Percentiles rank a stretch among this genome's conserved stretches.
Conservation (phyloP, 1,140 invertebrate genomes). For the Drosophila eugracilis region DNA sequence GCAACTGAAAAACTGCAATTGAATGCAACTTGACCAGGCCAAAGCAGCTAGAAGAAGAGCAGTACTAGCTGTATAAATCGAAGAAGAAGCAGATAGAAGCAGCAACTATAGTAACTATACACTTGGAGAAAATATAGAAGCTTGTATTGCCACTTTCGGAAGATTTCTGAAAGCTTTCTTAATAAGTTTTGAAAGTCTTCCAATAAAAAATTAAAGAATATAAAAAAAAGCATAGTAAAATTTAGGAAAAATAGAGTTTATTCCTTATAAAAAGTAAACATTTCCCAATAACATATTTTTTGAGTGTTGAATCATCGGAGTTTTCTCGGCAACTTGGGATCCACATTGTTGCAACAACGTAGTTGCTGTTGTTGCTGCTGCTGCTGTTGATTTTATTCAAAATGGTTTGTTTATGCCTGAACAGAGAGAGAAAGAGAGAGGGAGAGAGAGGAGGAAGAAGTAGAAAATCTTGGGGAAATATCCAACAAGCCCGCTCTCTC, state of each 20-base stretch:
- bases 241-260: too few relatives aligned
- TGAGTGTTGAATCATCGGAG: slow-evolving; percentile 16
- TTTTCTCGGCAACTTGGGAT: slow-evolving; percentile 49
- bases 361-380: slow-evolving; percentile 14
- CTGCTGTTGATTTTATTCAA: slow-evolving; percentile 77
- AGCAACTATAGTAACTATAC: not conserved
- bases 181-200: too few relatives aligned
- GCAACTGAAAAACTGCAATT: slow-evolving; percentile 73
- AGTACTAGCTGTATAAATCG: slow-evolving; percentile 13
- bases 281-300: not conserved
- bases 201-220: too few relatives aligned
- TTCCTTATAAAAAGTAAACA: too few relatives aligned
- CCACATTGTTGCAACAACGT: slow-evolving; percentile 52
- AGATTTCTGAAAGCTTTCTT: too few relatives aligned
- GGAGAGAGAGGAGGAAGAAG: slow-evolving; percentile 25
- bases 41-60: slow-evolving; percentile 30
- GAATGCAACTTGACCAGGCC: slow-evolving; percentile 54
- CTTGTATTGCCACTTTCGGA: too few relatives aligned
- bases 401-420: slow-evolving; percentile 80
- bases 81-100: slow-evolving; percentile 11
- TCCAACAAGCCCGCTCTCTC: slow-evolving; percentile 29
- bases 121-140: not conserved
- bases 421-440: slow-evolving; percentile 13
- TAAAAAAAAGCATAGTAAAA: too few relatives aligned
- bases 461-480: slow-evolving; percentile 33